A percentile compares a stretch with the other conserved stretches of the same genome.
Conservation (phyloP, 2,797 vertebrate species). For the Limosa lapponica region DNA sequence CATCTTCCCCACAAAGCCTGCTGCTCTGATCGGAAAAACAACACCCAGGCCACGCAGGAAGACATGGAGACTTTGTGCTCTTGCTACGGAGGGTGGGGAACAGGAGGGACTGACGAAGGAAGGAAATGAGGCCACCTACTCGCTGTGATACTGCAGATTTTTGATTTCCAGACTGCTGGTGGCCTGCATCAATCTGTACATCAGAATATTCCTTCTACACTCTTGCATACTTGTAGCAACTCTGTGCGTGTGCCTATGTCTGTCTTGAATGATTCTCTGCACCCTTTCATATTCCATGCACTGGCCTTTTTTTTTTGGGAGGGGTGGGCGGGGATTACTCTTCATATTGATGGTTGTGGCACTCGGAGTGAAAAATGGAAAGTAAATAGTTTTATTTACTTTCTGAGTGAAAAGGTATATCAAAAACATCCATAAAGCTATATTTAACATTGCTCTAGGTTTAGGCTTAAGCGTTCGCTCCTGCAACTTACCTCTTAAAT, state of each 20-base stretch:
- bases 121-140: not conserved
- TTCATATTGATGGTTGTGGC: not conserved
- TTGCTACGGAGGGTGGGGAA: not conserved
- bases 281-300: not conserved
- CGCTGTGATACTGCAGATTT: not conserved
- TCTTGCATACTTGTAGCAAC: not conserved
- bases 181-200: not conserved
- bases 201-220: not conserved
- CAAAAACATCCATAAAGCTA: not conserved
- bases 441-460: not conserved
- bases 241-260: not conserved
- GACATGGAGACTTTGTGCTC: not conserved
- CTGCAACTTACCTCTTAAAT: not conserved
- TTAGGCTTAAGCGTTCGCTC: not conserved
- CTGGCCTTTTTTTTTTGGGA: not conserved
- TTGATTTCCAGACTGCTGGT: not conserved
- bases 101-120: not conserved
- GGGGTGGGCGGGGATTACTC: not conserved
- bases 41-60: not conserved
- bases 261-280: not conserved
- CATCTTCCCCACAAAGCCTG: conserved; percentile 39
- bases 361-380: not conserved
- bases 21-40: not conserved
- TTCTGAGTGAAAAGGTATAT: not conserved
- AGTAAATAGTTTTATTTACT: not conserved